Evolutionary conservation across 2,113 vertebrate genomes (phyloP).

Genomic region (Hyperoodon ampullatus): DNA sequence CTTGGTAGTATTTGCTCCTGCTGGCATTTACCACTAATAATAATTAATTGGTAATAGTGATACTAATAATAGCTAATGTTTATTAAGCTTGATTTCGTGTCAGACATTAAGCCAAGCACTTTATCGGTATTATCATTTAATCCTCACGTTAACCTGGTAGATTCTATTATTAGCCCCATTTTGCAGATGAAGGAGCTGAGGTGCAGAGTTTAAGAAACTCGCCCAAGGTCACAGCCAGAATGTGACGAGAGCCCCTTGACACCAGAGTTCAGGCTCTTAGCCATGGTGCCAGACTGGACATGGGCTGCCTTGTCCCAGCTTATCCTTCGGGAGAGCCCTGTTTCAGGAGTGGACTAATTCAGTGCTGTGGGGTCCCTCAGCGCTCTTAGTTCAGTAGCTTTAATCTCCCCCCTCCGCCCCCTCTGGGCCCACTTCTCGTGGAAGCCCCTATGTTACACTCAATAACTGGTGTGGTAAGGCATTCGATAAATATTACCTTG

Average conservation of each 20-base stretch:
- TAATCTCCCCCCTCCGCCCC: background rate
- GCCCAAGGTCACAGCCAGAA: background rate
- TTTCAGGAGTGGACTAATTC: background rate
- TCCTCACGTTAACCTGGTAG: background rate
- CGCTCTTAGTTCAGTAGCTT: background rate
- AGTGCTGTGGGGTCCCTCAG: background rate
- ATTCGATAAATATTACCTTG: background rate
- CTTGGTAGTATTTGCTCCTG: background rate
- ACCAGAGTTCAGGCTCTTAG: background rate
- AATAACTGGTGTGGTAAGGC: background rate
- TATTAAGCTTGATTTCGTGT: slow-evolving; percentile 16
- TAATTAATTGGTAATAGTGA: background rate
- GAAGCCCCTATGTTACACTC: background rate
- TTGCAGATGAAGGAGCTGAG: background rate
- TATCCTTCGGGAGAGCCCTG: background rate
- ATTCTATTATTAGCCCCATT: background rate
- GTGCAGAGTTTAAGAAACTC: background rate
- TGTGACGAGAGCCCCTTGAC: background rate
- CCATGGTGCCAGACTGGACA: background rate
- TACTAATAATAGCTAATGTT: background rate
- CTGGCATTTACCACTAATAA: background rate
- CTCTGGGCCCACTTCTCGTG: background rate
- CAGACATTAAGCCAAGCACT: background rate
- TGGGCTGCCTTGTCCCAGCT: background rate
- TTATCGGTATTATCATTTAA: background rate